Conservation (phyloP, 2,888 invertebrate species). For the Rhamnusium bicolor region DNA sequence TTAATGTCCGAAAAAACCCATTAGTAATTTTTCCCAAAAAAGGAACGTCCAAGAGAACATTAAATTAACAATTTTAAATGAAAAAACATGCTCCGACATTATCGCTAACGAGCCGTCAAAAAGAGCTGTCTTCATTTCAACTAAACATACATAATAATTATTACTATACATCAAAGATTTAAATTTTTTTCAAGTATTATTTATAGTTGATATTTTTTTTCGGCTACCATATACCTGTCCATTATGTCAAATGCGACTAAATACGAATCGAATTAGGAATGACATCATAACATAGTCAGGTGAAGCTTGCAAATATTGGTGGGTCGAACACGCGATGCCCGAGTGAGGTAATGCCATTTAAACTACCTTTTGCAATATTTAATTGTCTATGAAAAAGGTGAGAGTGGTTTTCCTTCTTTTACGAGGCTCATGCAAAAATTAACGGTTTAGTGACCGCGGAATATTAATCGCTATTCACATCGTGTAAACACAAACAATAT, state of each 20-base stretch:
- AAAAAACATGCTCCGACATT: not conserved
- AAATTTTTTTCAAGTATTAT: too few relatives aligned
- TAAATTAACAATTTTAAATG: not conserved
- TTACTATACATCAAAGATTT: not conserved
- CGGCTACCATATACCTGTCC: conserved; percentile 21
- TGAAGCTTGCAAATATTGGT: conserved; percentile 47
- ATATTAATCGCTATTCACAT: too few relatives aligned
- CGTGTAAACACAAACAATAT: too few relatives aligned
- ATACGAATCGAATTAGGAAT: conserved; percentile 45
- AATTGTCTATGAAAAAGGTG: not conserved
- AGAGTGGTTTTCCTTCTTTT: not conserved
- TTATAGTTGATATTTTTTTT: conserved; percentile 4
- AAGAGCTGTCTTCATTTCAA: not conserved
- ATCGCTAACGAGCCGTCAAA: not conserved
- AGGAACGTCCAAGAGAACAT: not conserved
- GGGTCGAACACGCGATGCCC: conserved; percentile 42
- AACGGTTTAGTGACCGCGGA: not conserved
- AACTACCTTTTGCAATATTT: conserved; percentile 3
- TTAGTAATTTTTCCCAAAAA: not conserved
- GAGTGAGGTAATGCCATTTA: conserved; percentile 32
- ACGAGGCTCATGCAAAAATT: not conserved
- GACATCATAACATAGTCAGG: conserved; percentile 47
- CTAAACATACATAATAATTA: not conserved
- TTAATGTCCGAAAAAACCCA: too few relatives aligned
- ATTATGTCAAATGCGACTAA: conserved; percentile 40